Conservation (phyloP, 2,888 invertebrate species). For the Boloria selene region DNA sequence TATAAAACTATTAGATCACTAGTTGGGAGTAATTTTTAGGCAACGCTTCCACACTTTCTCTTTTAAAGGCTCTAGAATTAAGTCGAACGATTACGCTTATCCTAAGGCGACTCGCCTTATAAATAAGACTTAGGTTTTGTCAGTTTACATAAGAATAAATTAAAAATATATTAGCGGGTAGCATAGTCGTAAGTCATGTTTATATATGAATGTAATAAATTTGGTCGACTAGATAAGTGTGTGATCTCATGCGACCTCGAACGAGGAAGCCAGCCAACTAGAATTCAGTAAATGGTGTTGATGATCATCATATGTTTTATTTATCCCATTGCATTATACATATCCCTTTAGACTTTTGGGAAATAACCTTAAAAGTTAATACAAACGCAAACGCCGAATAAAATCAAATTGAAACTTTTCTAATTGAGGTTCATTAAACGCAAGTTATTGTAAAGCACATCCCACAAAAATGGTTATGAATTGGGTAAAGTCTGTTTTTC, state of each 20-base stretch:
- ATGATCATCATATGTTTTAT: constrained; percentile 47
- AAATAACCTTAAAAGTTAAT: no score
- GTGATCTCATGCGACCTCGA: constrained; percentile 68
- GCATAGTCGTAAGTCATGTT: constrained; percentile 72
- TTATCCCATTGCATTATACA: background rate
- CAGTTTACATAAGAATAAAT: constrained; percentile 69
- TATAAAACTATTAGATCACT: no score
- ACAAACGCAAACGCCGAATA: no score
- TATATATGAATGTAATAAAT: constrained; percentile 52
- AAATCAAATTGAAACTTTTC: no score
- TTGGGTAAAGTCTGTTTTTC: no score
- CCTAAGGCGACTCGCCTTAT: constrained; percentile 68
- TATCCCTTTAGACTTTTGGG: no score
- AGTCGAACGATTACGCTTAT: constrained; percentile 79
- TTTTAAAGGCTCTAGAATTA: constrained; percentile 62
- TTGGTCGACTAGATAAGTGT: constrained; percentile 54
- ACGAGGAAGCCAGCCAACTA: constrained; percentile 55
- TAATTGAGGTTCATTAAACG: no score
- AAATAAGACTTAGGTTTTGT: constrained; percentile 73
- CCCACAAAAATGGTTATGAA: no score
- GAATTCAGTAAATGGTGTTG: constrained; percentile 77
- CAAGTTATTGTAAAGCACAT: no score
- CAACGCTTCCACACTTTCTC: no score
- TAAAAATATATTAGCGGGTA: constrained; percentile 55
- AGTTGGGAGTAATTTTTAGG: no score